phyloP scores from a whole-genome alignment of 2,888 invertebrate species.

The Luperina nickerlii region DNA sequence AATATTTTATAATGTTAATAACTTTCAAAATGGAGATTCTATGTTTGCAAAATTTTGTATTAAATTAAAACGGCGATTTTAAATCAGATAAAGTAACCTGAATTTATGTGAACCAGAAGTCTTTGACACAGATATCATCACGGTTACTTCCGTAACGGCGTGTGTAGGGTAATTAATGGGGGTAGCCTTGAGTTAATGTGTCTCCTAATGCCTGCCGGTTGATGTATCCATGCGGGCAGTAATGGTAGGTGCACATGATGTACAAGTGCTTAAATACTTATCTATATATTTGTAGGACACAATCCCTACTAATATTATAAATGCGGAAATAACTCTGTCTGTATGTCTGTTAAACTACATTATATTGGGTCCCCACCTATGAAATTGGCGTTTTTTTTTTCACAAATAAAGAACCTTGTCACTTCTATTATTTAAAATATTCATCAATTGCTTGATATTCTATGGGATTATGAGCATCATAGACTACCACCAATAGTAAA shows the following conservation, averaged over 20 bases:
- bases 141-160: slow-evolving; percentile 35
- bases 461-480: too few species aligned
- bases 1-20: too few species aligned
- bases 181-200: slow-evolving; percentile 55
- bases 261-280: slow-evolving; percentile 22
- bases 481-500: too few species aligned
- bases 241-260: slow-evolving; percentile 37
- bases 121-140: slow-evolving; percentile 54
- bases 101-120: slow-evolving; percentile 57
- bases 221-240: slow-evolving; percentile 49
- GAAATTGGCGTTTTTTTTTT: too few species aligned
- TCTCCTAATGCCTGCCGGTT: slow-evolving; percentile 45
- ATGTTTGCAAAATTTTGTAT: neutral
- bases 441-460: too few species aligned
- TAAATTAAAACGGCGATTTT: slow-evolving; percentile 6
- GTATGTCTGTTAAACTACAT: too few species aligned
- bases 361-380: too few species aligned
- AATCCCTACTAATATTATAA: neutral
- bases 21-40: neutral
- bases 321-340: too few species aligned
- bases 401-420: too few species aligned
- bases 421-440: too few species aligned
- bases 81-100: slow-evolving; percentile 29
- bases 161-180: slow-evolving; percentile 57
- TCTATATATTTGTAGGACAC: slow-evolving; percentile 16